Evolutionary conservation across 2,888 invertebrate species (phyloP).

Genomic region (Molorchus minor): DNA sequence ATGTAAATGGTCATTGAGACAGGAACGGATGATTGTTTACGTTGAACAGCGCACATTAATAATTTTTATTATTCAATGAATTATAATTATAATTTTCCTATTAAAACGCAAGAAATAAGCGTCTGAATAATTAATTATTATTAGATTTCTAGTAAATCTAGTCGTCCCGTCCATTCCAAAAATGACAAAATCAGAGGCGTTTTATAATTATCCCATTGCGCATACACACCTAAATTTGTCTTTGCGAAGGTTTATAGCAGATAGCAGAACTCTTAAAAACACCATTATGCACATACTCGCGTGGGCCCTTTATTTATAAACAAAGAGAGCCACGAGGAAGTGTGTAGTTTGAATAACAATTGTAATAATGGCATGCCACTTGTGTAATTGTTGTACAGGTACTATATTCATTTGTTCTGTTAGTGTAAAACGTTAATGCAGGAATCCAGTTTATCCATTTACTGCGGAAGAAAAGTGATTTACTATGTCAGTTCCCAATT

Average conservation of each 20-base stretch:
- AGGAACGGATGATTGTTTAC: too few relatives aligned
- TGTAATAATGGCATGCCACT: conserved; percentile 26
- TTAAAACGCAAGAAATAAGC: too few relatives aligned
- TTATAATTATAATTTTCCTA: too few relatives aligned
- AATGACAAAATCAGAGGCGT: not conserved
- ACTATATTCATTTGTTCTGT: conserved; percentile 7
- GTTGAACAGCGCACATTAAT: too few relatives aligned
- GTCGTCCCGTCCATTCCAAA: too few relatives aligned
- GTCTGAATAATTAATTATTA: too few relatives aligned
- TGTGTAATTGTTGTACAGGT: conserved; percentile 33
- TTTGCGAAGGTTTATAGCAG: conserved; percentile 25
- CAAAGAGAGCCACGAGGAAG: conserved; percentile 32
- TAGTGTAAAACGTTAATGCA: conserved; percentile 8
- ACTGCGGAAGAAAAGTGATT: too few relatives aligned
- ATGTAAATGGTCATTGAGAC: too few relatives aligned
- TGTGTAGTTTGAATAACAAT: conserved; percentile 34
- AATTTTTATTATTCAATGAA: too few relatives aligned
- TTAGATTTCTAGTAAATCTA: too few relatives aligned
- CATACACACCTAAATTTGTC: conserved; percentile 5
- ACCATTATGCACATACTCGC: conserved; percentile 16
- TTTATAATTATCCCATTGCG: not conserved
- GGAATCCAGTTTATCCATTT: not conserved
- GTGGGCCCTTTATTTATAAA: conserved; percentile 39
- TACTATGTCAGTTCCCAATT: too few relatives aligned
- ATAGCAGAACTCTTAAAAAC: conserved; percentile 18